Percentiles rank a stretch among this genome's conserved stretches.
Conservation (phyloP, 2,797 vertebrate species). For the Meriones psammophilus region DNA sequence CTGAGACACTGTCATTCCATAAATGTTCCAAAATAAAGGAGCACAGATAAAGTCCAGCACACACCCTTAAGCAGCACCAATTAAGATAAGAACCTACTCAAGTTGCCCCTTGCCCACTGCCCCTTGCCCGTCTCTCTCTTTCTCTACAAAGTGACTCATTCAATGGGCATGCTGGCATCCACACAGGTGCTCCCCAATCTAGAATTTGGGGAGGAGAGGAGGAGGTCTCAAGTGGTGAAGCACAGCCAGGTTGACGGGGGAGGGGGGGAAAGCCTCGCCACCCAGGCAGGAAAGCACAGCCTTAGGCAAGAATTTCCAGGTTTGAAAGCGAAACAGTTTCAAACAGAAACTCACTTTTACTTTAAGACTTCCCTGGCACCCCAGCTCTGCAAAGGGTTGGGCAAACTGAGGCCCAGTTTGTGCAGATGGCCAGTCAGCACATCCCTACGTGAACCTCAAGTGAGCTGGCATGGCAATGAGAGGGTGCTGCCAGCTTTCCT, state of each 20-base stretch:
- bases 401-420: background rate
- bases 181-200: background rate
- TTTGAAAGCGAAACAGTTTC: background rate
- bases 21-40: background rate
- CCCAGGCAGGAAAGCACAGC: background rate
- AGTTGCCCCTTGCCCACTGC: background rate
- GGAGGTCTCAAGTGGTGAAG: too few species aligned
- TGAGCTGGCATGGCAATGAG: background rate
- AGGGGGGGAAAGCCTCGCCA: too few species aligned
- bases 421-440: background rate
- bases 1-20: background rate
- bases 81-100: background rate
- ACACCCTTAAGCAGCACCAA: background rate
- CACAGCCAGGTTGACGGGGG: background rate
- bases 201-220: background rate
- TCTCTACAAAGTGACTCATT: conserved; percentile 12
- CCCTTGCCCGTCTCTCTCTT: background rate
- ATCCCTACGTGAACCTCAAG: background rate
- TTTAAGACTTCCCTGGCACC: background rate
- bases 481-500: background rate
- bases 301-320: background rate
- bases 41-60: background rate
- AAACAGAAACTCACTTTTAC: background rate
- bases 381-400: background rate
- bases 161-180: background rate